phyloP scores from a whole-genome alignment of 2,797 vertebrate species.

The Steatocranus sp. region DNA sequence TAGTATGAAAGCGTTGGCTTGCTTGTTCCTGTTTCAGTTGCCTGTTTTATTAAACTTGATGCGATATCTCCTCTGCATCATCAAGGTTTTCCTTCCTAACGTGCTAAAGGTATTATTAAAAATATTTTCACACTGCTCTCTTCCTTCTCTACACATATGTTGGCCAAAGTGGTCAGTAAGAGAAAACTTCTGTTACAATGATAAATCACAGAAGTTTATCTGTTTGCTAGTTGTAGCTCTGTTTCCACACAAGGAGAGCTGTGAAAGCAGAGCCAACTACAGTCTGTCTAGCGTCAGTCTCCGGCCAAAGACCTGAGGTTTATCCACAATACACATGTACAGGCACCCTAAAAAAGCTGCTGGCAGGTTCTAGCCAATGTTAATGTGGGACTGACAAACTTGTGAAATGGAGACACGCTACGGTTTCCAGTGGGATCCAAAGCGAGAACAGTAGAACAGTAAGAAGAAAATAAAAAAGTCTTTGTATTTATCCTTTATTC shows the following conservation, averaged over 20 bases:
- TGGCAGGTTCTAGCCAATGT: neutral
- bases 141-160: neutral
- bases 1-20: neutral
- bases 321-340: neutral
- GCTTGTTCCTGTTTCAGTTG: neutral
- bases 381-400: neutral
- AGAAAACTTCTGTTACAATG: neutral
- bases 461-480: neutral
- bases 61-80: neutral
- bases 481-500: neutral
- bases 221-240: neutral
- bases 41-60: neutral
- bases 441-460: neutral
- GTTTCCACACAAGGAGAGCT: neutral
- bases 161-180: neutral
- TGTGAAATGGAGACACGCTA: neutral
- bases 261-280: neutral
- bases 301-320: neutral
- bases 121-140: neutral
- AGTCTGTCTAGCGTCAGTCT: neutral
- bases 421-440: neutral
- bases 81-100: neutral
- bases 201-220: neutral
- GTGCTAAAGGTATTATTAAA: neutral
- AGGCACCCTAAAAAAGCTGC: neutral